Percentiles rank a stretch among this genome's conserved stretches.
Conservation (phyloP, 2,113 vertebrate genomes). For the mouse (Mus musculus) region DNA sequence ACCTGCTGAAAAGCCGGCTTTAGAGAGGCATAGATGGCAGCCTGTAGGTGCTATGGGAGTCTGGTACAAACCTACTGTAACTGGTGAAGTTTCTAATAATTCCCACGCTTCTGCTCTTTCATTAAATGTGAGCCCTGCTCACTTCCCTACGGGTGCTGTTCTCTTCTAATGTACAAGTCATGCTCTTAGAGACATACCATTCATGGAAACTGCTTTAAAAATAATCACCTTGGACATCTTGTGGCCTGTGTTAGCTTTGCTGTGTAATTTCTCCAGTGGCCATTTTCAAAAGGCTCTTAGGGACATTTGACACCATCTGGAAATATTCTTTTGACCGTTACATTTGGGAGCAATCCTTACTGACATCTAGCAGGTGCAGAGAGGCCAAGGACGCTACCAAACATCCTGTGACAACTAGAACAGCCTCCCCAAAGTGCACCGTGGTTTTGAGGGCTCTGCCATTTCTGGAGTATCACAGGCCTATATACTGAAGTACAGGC, state of each 20-base stretch:
- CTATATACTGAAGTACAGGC: background rate
- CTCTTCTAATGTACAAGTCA: slow-evolving; percentile 16
- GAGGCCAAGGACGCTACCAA: background rate
- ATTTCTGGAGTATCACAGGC: background rate
- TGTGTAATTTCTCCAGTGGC: background rate
- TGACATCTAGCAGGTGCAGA: background rate
- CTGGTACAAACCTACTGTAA: background rate
- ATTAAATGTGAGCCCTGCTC: background rate
- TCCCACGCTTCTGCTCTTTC: slow-evolving; percentile 1
- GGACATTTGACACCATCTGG: background rate
- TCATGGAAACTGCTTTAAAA: slow-evolving; percentile 11
- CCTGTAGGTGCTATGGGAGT: background rate
- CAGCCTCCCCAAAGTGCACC: too few relatives aligned
- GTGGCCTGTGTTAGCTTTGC: background rate
- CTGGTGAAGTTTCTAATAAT: background rate
- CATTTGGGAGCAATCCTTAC: background rate
- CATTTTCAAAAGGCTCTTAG: background rate
- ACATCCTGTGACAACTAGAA: background rate
- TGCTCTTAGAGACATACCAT: slow-evolving; percentile 7
- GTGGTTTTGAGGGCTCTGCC: background rate
- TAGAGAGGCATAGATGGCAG: background rate
- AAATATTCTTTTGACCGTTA: background rate
- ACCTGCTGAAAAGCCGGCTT: background rate
- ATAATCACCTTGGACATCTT: background rate
- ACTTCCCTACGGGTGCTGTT: background rate